Evolutionary conservation across 2,888 invertebrate genomes (phyloP).

Genomic region (Tachina fera): DNA sequence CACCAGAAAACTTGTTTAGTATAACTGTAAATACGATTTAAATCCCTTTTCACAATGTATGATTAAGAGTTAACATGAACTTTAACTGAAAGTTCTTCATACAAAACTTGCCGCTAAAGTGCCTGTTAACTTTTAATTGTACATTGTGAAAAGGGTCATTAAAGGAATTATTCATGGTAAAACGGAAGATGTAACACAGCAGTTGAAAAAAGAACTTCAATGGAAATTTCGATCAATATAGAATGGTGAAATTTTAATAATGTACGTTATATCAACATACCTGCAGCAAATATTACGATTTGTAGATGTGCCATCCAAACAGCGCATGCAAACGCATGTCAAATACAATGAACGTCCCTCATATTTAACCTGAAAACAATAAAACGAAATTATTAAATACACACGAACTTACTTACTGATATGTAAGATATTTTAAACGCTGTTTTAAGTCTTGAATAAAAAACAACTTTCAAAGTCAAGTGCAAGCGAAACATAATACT

Average conservation of each 20-base stretch:
- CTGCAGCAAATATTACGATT: slow-evolving; percentile 91
- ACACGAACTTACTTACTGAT: neutral
- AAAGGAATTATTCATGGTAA: no score
- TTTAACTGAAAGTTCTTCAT: no score
- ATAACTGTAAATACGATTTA: no score
- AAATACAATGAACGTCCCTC: slow-evolving; percentile 95
- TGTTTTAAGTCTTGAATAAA: slow-evolving; percentile 10
- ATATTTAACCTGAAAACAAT: slow-evolving; percentile 89
- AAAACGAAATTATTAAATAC: slow-evolving; percentile 20
- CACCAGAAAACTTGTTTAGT: no score
- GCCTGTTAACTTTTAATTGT: no score
- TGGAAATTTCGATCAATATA: no score
- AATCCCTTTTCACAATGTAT: no score
- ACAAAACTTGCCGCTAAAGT: no score
- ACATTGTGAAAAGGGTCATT: no score
- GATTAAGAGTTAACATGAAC: no score
- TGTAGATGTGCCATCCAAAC: slow-evolving; percentile 92
- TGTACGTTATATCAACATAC: slow-evolving; percentile 68
- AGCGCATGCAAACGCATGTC: slow-evolving; percentile 97
- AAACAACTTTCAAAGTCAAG: slow-evolving; percentile 54
- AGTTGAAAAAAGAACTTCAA: no score
- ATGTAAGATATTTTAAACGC: neutral
- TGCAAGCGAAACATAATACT: slow-evolving; percentile 43
- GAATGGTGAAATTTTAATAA: neutral
- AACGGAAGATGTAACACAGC: no score